A percentile compares a stretch with the other conserved stretches of the same genome.
Conservation (phyloP, 2,888 invertebrate genomes). For the Peribatodes rhomboidaria region DNA sequence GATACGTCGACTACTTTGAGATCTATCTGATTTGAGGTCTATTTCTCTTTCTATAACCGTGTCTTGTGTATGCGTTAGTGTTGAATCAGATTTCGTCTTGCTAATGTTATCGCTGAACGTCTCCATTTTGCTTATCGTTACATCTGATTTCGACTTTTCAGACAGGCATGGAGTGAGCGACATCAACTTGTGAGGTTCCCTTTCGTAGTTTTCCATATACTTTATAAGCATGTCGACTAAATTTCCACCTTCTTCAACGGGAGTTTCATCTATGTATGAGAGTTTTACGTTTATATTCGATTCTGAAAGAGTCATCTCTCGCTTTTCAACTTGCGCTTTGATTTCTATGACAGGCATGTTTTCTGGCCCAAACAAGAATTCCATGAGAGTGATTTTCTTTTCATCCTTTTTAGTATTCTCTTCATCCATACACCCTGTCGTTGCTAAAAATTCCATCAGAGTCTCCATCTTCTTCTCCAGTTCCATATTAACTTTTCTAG, state of each 20-base stretch:
- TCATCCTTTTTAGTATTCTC: conserved; percentile 65
- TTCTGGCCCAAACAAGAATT: conserved; percentile 79
- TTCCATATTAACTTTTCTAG: conserved; percentile 73
- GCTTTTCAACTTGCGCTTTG: conserved; percentile 55
- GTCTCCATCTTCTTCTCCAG: conserved; percentile 84
- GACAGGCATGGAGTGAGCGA: conserved; percentile 75
- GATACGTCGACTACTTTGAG: conserved; percentile 67
- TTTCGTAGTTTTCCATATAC: conserved; percentile 78
- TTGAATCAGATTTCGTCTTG: conserved; percentile 82
- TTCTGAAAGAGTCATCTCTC: conserved; percentile 70
- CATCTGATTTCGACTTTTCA: conserved; percentile 81
- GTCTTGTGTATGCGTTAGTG: conserved; percentile 79
- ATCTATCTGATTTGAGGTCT: conserved; percentile 53
- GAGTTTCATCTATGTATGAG: conserved; percentile 80
- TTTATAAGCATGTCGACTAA: conserved; percentile 80
- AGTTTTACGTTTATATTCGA: conserved; percentile 76
- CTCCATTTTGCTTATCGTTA: conserved; percentile 78
- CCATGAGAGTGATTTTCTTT: conserved; percentile 82
- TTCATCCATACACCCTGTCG: conserved; percentile 76
- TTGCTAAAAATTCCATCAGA: conserved; percentile 79
- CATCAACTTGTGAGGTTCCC: conserved; percentile 63
- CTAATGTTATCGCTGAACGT: conserved; percentile 77
- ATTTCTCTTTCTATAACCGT: conserved; percentile 74
- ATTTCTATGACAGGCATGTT: conserved; percentile 72
- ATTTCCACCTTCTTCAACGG: conserved; percentile 74